Conservation (phyloP, 1,140 invertebrate species). For the Drosophila orosa region DNA sequence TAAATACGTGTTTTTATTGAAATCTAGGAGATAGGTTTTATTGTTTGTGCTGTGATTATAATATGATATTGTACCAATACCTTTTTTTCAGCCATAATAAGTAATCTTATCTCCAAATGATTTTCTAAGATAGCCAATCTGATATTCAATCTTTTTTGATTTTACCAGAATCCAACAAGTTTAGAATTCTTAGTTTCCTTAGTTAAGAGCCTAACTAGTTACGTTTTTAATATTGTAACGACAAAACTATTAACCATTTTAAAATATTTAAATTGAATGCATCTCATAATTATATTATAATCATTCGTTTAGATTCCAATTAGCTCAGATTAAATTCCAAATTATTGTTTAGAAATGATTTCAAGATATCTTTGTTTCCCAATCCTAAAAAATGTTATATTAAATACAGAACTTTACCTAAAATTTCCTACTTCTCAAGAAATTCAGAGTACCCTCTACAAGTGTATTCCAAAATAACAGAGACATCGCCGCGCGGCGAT, state of each 20-base stretch:
- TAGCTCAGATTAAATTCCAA: background rate
- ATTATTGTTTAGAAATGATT: background rate
- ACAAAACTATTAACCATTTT: background rate
- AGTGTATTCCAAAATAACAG: constrained; percentile 5
- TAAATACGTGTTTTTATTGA: no score
- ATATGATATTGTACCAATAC: background rate
- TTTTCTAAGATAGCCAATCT: background rate
- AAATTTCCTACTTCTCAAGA: background rate
- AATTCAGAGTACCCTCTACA: background rate
- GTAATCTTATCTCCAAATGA: background rate
- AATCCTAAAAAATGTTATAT: background rate
- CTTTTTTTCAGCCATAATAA: background rate
- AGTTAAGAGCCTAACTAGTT: background rate
- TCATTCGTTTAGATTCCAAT: background rate
- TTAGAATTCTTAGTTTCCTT: no score
- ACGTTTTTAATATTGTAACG: background rate
- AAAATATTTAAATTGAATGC: background rate
- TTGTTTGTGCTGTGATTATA: background rate
- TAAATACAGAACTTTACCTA: background rate
- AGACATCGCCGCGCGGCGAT: constrained; percentile 40
- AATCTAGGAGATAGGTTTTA: background rate
- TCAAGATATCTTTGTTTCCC: background rate
- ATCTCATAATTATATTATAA: background rate
- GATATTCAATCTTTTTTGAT: background rate
- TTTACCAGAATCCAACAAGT: background rate